Evolutionary conservation across 2,113 vertebrate species (phyloP).

Genomic region (Seriola aureovittata): DNA sequence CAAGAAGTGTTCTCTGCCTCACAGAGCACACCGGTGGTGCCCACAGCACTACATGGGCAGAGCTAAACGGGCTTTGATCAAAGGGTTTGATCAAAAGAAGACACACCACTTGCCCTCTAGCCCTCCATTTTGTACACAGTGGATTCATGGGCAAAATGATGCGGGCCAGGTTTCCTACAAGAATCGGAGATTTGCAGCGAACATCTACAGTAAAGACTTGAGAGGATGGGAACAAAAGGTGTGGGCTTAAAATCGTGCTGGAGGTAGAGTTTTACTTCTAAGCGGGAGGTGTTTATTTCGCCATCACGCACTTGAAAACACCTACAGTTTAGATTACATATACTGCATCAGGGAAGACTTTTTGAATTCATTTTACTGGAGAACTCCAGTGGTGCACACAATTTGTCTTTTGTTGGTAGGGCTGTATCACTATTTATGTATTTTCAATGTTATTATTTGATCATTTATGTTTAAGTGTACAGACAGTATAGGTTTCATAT

Average conservation of each 20-base stretch:
- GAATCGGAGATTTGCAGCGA: slow-evolving; percentile 70
- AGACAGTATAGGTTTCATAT: not conserved
- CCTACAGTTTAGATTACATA: slow-evolving; percentile 49
- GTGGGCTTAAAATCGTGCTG: slow-evolving; percentile 71
- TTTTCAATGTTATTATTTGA: not conserved
- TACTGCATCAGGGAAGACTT: slow-evolving; percentile 10
- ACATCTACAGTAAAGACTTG: slow-evolving; percentile 63
- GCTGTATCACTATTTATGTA: not conserved
- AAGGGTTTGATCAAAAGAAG: slow-evolving; percentile 83
- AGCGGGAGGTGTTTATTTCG: slow-evolving; percentile 53
- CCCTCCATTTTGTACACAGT: slow-evolving; percentile 81
- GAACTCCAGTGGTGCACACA: not conserved
- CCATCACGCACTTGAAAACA: slow-evolving; percentile 42
- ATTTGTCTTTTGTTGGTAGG: not conserved
- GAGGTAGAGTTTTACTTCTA: slow-evolving; percentile 61
- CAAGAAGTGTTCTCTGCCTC: slow-evolving; percentile 67
- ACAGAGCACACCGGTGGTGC: slow-evolving; percentile 78
- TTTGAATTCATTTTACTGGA: slow-evolving; percentile 7
- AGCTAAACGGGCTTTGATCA: slow-evolving; percentile 85
- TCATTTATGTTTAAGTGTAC: not conserved
- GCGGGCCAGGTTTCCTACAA: slow-evolving; percentile 75
- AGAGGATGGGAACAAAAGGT: slow-evolving; percentile 69
- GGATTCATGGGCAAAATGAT: slow-evolving; percentile 74
- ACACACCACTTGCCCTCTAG: slow-evolving; percentile 82
- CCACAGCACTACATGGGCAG: slow-evolving; percentile 84